Evolutionary conservation across 2,888 invertebrate species (phyloP).

Genomic region (Lycocerus yunnanus): DNA sequence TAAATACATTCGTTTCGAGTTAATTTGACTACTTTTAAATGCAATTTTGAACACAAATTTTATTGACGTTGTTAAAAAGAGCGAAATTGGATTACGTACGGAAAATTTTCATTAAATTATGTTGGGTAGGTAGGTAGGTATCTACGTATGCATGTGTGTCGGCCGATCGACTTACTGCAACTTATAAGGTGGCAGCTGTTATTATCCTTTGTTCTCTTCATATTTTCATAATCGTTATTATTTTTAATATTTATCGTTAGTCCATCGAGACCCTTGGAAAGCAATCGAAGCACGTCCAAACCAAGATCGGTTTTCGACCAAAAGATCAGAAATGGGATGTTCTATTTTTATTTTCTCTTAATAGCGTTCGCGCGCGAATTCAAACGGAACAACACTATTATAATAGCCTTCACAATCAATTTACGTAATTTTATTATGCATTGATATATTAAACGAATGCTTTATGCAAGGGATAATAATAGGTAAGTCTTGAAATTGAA

Average conservation of each 20-base stretch:
- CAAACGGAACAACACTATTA: background rate
- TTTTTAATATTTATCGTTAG: background rate
- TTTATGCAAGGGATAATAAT: constrained; percentile 10
- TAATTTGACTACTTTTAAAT: constrained; percentile 4
- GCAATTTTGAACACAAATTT: background rate
- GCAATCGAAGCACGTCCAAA: no score
- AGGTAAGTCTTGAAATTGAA: constrained; percentile 17
- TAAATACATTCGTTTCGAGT: constrained; percentile 20
- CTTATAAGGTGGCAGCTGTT: background rate
- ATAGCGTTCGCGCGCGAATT: background rate
- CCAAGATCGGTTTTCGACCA: no score
- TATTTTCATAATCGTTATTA: background rate
- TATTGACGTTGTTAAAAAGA: background rate
- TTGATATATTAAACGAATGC: background rate
- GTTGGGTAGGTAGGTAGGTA: background rate
- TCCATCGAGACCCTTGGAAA: no score
- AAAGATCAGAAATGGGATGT: background rate
- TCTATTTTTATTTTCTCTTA: background rate
- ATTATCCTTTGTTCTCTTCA: background rate
- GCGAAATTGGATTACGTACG: background rate
- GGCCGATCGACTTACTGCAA: background rate
- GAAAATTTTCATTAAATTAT: background rate
- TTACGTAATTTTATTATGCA: background rate
- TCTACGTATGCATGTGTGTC: background rate
- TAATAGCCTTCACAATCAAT: background rate